Evolutionary conservation across 2,797 vertebrate species (phyloP), one percentile per base, ranked within the genome.

Genomic region (Poeciliopsis turneri): DNA sequence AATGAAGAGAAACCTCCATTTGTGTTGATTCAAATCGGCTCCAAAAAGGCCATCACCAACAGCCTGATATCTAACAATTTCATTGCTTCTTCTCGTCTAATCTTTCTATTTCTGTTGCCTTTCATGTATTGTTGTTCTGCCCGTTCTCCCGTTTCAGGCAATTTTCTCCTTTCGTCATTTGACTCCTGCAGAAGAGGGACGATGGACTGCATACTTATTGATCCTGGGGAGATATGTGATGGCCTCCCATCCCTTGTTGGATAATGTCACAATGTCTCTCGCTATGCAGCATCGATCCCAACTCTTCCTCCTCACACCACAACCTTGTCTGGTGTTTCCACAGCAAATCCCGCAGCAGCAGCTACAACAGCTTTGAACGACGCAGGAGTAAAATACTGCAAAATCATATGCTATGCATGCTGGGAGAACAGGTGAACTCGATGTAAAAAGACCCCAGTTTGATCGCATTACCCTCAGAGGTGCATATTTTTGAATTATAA

Each of bases 201-300:
- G 90, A 82, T 28, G 79, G 90, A 88, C 91, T 83, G 92, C 89
- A 90, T 91, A 83, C 82, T 74, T 90, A 94, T 95, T 86, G 92
- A 95, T 92, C 88, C 8, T 49, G 51, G 43, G 68, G n/a, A 86
- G 89, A 92, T 87, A 90, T 93, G 89, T 87, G 90, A 90, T 78
- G 85, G 89, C 84, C 84, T 90, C 81, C 87, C 84, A 82, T 82
- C 90, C 89, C 86, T 79, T 57, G 92, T 88, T 95, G 92, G 83
- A 94, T 94, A 94, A 93, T 93, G 94, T 93, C 91, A 91, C 92
- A 76, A 87, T 92, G 90, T 89, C 91, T 92, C 94, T 94, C 93
- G 93, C 94, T 94, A 93, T 93, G 92, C 92, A 4, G 66, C 82
- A 95, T 95, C 71, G 93, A 96, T 94, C 90, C 71, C 33, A 72